Base-by-base conservation (phyloP, 2,113 vertebrate species). In the Trogon melanurus region DNA sequence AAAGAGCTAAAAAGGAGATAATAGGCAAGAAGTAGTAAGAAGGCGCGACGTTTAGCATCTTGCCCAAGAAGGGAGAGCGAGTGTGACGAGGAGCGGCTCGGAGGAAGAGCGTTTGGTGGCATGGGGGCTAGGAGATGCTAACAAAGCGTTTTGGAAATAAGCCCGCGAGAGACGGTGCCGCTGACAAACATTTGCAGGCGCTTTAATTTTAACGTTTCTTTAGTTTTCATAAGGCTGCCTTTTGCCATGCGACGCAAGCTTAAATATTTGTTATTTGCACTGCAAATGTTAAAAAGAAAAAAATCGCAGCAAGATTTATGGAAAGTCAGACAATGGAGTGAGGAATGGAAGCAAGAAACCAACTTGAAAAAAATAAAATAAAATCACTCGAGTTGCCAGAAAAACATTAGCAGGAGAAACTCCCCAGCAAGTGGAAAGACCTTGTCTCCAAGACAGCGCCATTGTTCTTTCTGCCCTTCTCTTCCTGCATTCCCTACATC, bases 21-120 rank as follows among this genome's bases (percentile, higher is more conserved):
- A 10, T 1, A 6, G 48, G 54, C 79, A 56, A 1, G 1, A 66
- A 11, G 15, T 0, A 15, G 22, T 9, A 12, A 26, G 21, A 11
- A 44, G 65, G 41, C 32, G 30, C 1, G n/a, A 41, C 6, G 65
- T 65, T 71, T 8, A 58, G 32, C 64, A 30, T 12, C 41, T 10
- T 41, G 41, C 41, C 41, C 41, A 41, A 41, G 41, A 41, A 41
- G 41, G 41, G 11, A 41, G 41, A 13, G 41, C 41, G 13, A 41
- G 41, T 41, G 41, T 41, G 41, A 41, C 11, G 41, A 41, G 41
- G 36, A 36, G 7, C 36, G 36, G 73, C 41, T 45, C 3, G 6
- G 32, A 53, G 44, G 5, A 21, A 38, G 16, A 16, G 2, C 5
- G 1, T 27, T 29, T 27, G 78, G 41, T 9, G 34, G 54, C 16